These are phyloP conservation scores for Dryoscopus gambensis DNA, from an alignment of 2,113 vertebrate genomes.

Conservation along the genomic window DNA sequence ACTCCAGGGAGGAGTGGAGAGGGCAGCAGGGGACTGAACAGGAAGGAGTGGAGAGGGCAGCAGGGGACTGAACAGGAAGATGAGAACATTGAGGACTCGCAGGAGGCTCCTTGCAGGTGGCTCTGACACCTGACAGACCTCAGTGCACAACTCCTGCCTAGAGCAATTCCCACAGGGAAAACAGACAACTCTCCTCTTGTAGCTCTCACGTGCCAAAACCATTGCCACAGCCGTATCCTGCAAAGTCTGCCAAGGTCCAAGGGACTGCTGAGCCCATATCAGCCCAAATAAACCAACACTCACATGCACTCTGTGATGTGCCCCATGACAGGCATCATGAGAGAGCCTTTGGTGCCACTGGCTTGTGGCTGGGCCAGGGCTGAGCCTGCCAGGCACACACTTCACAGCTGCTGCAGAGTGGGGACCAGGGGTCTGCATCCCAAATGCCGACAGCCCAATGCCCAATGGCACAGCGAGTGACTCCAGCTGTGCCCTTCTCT, in stretches of 20 bases:
- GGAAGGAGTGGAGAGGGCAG: neutral
- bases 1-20: neutral
- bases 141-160: neutral
- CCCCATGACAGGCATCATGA: accelerated
- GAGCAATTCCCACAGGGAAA: neutral
- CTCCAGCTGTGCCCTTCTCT: neutral
- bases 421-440: neutral
- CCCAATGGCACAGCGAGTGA: accelerated
- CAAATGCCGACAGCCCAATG: neutral
- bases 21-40: neutral
- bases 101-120: neutral
- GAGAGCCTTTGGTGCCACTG: neutral
- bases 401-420: neutral
- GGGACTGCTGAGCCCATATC: neutral
- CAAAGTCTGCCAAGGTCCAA: neutral
- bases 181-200: neutral
- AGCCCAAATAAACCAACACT: neutral
- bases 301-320: accelerated
- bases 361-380: no score
- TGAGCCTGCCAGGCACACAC: accelerated
- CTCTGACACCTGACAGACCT: neutral
- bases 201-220: neutral
- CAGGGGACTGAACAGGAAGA: neutral
- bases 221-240: accelerated
- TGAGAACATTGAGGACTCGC: neutral